Conservation (phyloP, 2,888 invertebrate species). For the Chloromyia formosa region DNA sequence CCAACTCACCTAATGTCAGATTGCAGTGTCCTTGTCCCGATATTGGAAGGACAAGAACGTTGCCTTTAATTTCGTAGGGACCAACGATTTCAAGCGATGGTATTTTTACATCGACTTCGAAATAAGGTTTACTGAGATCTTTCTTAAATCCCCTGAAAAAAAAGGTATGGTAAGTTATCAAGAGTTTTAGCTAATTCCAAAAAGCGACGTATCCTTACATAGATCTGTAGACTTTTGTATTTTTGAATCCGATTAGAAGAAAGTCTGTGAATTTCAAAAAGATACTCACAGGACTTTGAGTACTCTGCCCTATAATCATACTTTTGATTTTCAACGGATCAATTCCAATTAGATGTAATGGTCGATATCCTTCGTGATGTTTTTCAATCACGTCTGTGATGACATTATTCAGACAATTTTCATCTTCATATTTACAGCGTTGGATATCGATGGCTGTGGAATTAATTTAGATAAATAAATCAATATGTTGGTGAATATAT, state of each 20-base stretch:
- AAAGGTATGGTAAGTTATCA: conserved; percentile 10
- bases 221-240: conserved; percentile 49
- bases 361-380: conserved; percentile 54
- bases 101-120: conserved; percentile 52
- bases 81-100: conserved; percentile 56
- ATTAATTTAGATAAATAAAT: conserved; percentile 24
- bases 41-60: conserved; percentile 58
- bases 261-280: conserved; percentile 58
- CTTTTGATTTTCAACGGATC: conserved; percentile 59
- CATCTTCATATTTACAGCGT: conserved; percentile 48
- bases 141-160: conserved; percentile 55
- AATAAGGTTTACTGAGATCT: conserved; percentile 47
- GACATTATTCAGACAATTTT: conserved; percentile 45
- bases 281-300: conserved; percentile 59
- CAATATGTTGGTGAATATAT: no score
- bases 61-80: conserved; percentile 57
- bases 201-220: conserved; percentile 56
- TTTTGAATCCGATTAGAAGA: conserved; percentile 55
- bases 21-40: conserved; percentile 55
- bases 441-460: conserved; percentile 47
- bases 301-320: conserved; percentile 55
- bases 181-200: neutral
- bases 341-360: conserved; percentile 55
- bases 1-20: conserved; percentile 54
- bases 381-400: conserved; percentile 39